phyloP scores from a whole-genome alignment of 2,113 vertebrate species.

The Anarrhichthys ocellatus region DNA sequence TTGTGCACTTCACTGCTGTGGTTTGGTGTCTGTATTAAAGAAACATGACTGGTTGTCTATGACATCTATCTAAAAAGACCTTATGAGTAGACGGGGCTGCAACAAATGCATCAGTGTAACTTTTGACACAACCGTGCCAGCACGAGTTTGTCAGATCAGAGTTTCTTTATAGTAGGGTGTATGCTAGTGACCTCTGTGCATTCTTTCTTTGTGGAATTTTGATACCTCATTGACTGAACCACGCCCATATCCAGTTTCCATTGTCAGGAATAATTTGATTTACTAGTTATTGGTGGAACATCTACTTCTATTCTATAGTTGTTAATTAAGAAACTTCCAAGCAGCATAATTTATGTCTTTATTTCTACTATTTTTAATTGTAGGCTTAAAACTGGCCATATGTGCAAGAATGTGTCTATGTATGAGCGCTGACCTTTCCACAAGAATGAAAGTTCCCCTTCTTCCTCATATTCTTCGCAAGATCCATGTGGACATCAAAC shows the following conservation, averaged over 20 bases:
- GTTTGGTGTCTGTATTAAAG: neutral
- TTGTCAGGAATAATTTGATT: neutral
- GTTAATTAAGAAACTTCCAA: neutral
- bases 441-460: neutral
- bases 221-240: neutral
- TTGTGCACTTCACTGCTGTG: neutral
- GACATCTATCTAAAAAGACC: neutral
- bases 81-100: neutral
- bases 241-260: neutral
- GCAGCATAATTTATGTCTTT: too few relatives aligned
- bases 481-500: neutral
- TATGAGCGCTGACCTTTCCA: neutral
- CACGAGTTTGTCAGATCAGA: neutral
- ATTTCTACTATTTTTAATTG: neutral
- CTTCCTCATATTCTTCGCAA: neutral
- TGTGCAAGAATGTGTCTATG: too few relatives aligned
- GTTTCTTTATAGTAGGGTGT: neutral
- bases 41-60: neutral
- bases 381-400: neutral
- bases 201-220: neutral
- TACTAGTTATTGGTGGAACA: neutral
- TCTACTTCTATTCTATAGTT: neutral
- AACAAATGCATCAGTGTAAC: neutral
- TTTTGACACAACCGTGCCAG: neutral
- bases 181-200: neutral